These are phyloP conservation scores for Palythoa grandiflora DNA, from an alignment of 92 coral and sea anemone species.

Conservation along the genomic window DNA sequence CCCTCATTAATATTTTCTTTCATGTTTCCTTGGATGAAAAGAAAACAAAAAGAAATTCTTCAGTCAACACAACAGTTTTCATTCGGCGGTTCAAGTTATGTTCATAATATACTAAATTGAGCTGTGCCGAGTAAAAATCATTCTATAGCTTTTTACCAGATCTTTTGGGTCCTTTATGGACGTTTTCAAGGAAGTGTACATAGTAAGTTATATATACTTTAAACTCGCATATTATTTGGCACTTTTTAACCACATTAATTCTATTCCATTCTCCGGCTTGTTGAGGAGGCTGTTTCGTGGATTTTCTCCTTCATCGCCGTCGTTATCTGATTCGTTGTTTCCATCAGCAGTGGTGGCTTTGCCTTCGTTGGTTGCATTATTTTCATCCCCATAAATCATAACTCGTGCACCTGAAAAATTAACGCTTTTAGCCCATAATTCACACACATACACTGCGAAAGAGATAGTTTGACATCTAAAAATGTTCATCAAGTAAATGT, in stretches of 20 bases:
- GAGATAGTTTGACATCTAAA: neutral
- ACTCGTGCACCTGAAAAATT: conserved; percentile 21
- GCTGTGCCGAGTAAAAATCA: too few relatives aligned
- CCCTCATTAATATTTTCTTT: too few relatives aligned
- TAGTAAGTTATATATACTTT: too few relatives aligned
- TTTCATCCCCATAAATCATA: conserved; percentile 32
- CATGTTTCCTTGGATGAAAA: too few relatives aligned
- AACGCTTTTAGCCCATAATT: neutral
- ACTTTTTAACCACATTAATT: conserved; percentile 27
- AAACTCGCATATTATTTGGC: neutral
- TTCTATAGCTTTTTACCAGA: too few relatives aligned
- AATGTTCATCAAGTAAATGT: neutral
- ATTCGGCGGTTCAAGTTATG: too few relatives aligned
- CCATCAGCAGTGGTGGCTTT: neutral
- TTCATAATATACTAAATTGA: too few relatives aligned
- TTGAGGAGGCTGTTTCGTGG: conserved; percentile 25
- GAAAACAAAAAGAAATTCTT: too few relatives aligned
- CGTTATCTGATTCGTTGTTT: conserved; percentile 28
- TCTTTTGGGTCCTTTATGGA: too few relatives aligned
- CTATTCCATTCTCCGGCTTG: conserved; percentile 37
- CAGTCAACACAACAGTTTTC: too few relatives aligned
- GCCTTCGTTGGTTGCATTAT: neutral
- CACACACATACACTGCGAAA: neutral
- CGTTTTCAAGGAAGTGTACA: too few relatives aligned
- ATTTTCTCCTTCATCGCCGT: conserved; percentile 24